phyloP scores from a whole-genome alignment of 2,797 vertebrate genomes.

The Girardinus metallicus region DNA sequence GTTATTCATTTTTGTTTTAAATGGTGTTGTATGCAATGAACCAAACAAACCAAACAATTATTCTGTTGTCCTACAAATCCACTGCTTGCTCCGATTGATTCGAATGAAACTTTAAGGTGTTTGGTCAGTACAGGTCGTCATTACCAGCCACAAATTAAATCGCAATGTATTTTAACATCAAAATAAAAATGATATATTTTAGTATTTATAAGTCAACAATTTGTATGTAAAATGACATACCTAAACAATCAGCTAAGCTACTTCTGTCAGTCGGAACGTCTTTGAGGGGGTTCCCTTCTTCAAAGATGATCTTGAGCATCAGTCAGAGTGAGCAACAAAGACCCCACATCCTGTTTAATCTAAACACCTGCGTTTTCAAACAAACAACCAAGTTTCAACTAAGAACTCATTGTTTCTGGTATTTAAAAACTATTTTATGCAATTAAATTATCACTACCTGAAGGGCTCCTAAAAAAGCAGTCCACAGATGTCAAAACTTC shows the following conservation, averaged over 20 bases:
- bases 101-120: not conserved
- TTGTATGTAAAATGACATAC: not conserved
- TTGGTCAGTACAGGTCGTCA: not conserved
- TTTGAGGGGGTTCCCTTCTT: conserved; percentile 9
- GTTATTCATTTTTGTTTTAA: not conserved
- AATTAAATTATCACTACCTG: not conserved
- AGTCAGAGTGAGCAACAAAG: conserved; percentile 9
- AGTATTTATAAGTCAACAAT: not conserved
- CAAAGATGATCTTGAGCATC: conserved; percentile 4
- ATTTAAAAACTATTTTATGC: not conserved
- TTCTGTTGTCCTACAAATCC: not conserved
- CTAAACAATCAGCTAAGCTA: not conserved
- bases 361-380: conserved; percentile 14
- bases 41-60: not conserved
- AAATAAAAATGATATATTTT: not conserved
- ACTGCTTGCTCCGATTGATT: not conserved
- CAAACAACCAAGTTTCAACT: conserved; percentile 1
- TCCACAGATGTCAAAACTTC: not conserved
- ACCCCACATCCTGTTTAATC: conserved; percentile 14
- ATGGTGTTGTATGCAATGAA: not conserved
- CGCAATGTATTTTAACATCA: not conserved
- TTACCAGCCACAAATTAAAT: not conserved
- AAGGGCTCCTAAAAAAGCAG: not conserved
- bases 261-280: not conserved
- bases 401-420: not conserved